Percentiles rank a stretch among this genome's conserved stretches.
These are phyloP conservation scores for Crossocerus cetratus DNA, from an alignment of 2,888 invertebrate species.

Conservation along the genomic window DNA sequence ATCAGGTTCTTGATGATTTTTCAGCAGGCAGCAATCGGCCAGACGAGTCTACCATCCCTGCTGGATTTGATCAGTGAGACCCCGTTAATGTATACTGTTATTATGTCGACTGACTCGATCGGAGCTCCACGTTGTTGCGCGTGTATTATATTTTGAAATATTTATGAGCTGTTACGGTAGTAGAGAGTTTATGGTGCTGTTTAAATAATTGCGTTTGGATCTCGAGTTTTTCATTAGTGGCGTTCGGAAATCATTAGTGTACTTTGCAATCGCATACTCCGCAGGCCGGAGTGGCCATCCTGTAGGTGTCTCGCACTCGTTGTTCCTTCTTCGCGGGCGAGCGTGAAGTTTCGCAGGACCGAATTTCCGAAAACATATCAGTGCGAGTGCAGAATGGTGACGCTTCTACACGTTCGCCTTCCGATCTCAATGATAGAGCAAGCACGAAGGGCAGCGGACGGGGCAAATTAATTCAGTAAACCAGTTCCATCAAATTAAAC, in stretches of 20 bases:
- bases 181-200: neutral
- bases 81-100: no score
- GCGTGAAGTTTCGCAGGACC: slow-evolving; percentile 53
- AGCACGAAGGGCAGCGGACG: neutral
- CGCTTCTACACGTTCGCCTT: slow-evolving; percentile 23
- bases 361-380: slow-evolving; percentile 68
- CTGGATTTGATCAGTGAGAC: no score
- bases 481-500: neutral
- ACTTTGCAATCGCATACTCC: neutral
- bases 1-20: no score
- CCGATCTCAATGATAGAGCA: slow-evolving; percentile 5
- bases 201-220: neutral
- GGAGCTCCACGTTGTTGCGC: neutral
- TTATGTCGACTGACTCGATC: neutral
- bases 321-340: slow-evolving; percentile 38
- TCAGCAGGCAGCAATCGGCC: no score
- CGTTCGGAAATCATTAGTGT: neutral
- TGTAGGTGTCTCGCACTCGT: slow-evolving; percentile 9
- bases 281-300: neutral
- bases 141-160: neutral
- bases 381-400: slow-evolving; percentile 42
- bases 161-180: neutral
- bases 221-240: neutral
- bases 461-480: neutral
- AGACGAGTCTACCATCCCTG: no score